Conservation (phyloP, 2,888 invertebrate species). For the Lasioglossum pauxillum region DNA sequence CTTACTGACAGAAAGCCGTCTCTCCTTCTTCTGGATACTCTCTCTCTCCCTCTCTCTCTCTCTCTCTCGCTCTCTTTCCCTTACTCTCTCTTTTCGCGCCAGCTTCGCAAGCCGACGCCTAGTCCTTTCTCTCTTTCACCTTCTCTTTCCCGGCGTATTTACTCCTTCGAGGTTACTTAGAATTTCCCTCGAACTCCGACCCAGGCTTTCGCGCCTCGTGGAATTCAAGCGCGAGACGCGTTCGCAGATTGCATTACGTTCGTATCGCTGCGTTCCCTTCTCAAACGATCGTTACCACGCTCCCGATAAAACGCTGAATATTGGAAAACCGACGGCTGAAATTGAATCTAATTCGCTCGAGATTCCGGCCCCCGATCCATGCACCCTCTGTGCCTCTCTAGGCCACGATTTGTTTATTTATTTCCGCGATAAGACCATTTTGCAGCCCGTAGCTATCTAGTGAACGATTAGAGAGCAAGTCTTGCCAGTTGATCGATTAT, state of each 20-base stretch:
- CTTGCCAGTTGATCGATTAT: no score
- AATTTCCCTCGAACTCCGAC: conserved; percentile 25
- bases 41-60: neutral
- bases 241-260: conserved; percentile 59
- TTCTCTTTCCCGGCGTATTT: conserved; percentile 27
- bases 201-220: conserved; percentile 22
- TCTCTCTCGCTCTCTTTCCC: neutral
- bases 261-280: conserved; percentile 40
- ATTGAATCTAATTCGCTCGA: conserved; percentile 55
- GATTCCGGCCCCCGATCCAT: conserved; percentile 6
- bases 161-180: conserved; percentile 45
- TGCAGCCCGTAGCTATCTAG: neutral
- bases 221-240: conserved; percentile 45
- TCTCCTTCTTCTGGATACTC: neutral
- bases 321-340: conserved; percentile 47
- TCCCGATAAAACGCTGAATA: conserved; percentile 51
- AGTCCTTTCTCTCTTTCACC: neutral
- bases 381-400: neutral
- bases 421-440: neutral
- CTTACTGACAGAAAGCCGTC: conserved; percentile 44
- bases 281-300: conserved; percentile 42
- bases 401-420: conserved; percentile 16
- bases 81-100: neutral
- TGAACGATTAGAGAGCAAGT: no score
- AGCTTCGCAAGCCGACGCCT: neutral